phyloP scores from a whole-genome alignment of 2,888 invertebrate species.

The Lepidocyrtinus sp. region DNA sequence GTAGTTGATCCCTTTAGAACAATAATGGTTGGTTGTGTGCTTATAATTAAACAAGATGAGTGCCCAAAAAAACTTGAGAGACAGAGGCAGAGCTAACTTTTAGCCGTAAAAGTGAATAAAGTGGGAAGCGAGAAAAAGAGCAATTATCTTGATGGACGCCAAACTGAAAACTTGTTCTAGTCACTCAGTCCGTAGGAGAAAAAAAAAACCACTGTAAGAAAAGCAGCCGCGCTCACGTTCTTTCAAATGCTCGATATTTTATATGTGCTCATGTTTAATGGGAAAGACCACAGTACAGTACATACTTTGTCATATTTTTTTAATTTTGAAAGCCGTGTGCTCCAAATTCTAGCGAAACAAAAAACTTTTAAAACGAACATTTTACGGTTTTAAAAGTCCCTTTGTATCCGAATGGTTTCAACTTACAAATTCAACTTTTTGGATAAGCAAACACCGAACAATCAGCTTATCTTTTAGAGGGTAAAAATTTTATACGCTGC shows the following conservation, averaged over 20 bases:
- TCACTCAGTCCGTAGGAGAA: slow-evolving; percentile 45
- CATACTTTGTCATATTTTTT: slow-evolving; percentile 47
- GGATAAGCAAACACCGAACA: too few relatives aligned
- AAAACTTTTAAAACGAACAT: slow-evolving; percentile 15
- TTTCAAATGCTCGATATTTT: not conserved
- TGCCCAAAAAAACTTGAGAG: slow-evolving; percentile 34
- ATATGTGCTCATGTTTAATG: too few relatives aligned
- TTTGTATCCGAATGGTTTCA: not conserved
- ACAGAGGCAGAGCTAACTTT: not conserved
- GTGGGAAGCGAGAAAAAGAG: slow-evolving; percentile 58
- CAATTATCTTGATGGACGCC: slow-evolving; percentile 62
- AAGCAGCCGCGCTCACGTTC: slow-evolving; percentile 38
- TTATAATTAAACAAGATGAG: slow-evolving; percentile 58
- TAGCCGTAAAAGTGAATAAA: slow-evolving; percentile 47
- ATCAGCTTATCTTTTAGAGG: too few relatives aligned
- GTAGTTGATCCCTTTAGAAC: slow-evolving; percentile 50
- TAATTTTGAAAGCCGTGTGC: slow-evolving; percentile 44
- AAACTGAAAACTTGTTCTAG: slow-evolving; percentile 60
- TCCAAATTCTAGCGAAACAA: slow-evolving; percentile 23
- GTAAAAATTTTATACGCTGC: too few relatives aligned
- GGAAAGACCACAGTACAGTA: not conserved
- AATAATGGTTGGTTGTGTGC: slow-evolving; percentile 58
- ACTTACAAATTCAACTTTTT: slow-evolving; percentile 2
- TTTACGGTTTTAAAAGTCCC: not conserved
- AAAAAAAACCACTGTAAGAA: slow-evolving; percentile 26